Evolutionary conservation across 2,888 invertebrate species (phyloP).

Genomic region (Masnerella sp.): DNA sequence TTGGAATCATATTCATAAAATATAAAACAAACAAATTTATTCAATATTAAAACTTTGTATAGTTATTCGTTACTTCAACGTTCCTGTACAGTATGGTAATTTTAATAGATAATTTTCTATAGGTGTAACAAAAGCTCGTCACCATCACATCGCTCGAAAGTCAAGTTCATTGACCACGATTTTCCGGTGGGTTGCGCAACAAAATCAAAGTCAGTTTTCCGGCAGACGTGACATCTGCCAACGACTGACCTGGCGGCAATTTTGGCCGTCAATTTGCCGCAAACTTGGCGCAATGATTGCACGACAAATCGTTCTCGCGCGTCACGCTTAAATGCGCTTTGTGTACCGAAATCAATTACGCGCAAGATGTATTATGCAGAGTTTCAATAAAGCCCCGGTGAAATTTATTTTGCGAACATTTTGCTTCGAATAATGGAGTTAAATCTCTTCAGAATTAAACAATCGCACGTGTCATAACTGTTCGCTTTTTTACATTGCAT

Average conservation of each 20-base stretch:
- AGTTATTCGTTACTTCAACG: too few species aligned
- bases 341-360: conserved; percentile 30
- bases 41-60: too few species aligned
- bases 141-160: too few species aligned
- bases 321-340: conserved; percentile 18
- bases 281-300: neutral
- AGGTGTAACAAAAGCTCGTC: too few species aligned
- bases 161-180: conserved; percentile 24
- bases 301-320: neutral
- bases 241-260: neutral
- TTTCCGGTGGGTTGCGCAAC: conserved; percentile 12
- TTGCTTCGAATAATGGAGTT: conserved; percentile 20
- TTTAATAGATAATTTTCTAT: too few species aligned
- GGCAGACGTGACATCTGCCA: neutral
- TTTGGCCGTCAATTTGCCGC: neutral
- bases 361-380: conserved; percentile 39
- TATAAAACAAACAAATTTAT: too few species aligned
- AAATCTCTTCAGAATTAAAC: conserved; percentile 47
- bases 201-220: conserved; percentile 5
- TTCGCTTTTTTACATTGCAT: conserved; percentile 31
- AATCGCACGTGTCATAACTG: conserved; percentile 39
- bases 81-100: too few species aligned
- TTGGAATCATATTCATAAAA: too few species aligned
- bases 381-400: conserved; percentile 30
- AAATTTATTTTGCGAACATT: conserved; percentile 39